These are phyloP conservation scores for Cyprinodon tularosa DNA, from an alignment of 2,113 vertebrate genomes.

Conservation along the genomic window DNA sequence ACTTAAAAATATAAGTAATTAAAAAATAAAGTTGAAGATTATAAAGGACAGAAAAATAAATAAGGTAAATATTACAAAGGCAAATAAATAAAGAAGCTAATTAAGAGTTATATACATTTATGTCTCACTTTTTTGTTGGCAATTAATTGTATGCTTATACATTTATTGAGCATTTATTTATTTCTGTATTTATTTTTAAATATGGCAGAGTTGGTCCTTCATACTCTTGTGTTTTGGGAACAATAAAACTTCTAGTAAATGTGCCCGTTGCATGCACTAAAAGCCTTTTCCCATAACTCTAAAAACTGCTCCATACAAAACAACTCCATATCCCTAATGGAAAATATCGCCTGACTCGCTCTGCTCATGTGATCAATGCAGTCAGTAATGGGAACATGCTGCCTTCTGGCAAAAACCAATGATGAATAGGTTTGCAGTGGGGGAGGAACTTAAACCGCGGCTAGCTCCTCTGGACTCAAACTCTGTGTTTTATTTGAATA, in stretches of 20 bases:
- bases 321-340: constrained; percentile 67
- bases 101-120: too few relatives aligned
- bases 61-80: too few relatives aligned
- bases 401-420: constrained; percentile 72
- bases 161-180: too few relatives aligned
- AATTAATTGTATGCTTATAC: too few relatives aligned
- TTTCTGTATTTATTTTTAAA: too few relatives aligned
- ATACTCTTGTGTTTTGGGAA: constrained; percentile 54
- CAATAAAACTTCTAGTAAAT: constrained; percentile 47
- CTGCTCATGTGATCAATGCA: constrained; percentile 67
- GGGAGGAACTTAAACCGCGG: constrained; percentile 45
- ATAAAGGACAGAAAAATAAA: too few relatives aligned
- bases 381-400: constrained; percentile 62
- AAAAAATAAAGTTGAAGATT: too few relatives aligned
- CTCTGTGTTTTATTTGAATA: constrained; percentile 21
- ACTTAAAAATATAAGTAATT: too few relatives aligned
- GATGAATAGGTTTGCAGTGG: constrained; percentile 63
- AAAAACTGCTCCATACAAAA: constrained; percentile 49
- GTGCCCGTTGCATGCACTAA: constrained; percentile 45
- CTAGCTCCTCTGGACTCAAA: constrained; percentile 29
- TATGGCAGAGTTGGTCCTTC: too few relatives aligned
- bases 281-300: constrained; percentile 46
- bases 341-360: constrained; percentile 70
- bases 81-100: too few relatives aligned
- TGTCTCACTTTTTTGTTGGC: too few relatives aligned